Conservation (phyloP, 2,113 vertebrate species). For the human region DNA sequence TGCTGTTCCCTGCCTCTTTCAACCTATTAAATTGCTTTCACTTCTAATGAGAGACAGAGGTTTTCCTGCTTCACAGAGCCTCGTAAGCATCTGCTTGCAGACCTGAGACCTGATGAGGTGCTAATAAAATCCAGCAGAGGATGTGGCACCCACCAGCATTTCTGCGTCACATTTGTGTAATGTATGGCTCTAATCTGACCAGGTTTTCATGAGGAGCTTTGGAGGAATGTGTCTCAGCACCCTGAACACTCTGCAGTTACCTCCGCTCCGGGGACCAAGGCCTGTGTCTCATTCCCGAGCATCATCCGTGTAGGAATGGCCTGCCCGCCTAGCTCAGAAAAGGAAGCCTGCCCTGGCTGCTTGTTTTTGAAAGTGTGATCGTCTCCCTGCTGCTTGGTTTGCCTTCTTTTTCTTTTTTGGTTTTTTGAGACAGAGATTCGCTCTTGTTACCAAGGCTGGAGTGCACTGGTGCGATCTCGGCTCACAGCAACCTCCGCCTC, state of each 20-base stretch:
- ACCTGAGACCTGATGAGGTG: not conserved
- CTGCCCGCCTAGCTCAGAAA: too few species aligned
- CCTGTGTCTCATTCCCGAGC: not conserved
- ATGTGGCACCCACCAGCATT: not conserved
- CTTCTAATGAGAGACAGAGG: not conserved
- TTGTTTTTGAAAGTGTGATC: fast-evolving
- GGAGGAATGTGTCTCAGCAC: not conserved
- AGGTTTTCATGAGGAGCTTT: not conserved
- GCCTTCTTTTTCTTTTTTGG: too few species aligned
- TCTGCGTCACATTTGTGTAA: not conserved
- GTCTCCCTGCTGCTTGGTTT: fast-evolving
- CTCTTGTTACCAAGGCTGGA: too few species aligned
- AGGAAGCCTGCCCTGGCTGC: fast-evolving
- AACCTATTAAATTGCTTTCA: not conserved
- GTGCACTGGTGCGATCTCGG: too few species aligned
- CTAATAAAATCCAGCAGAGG: not conserved
- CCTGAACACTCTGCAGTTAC: too few species aligned
- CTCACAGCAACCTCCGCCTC: too few species aligned
- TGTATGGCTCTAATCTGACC: fast-evolving
- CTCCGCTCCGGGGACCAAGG: fast-evolving
- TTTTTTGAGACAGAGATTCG: fast-evolving
- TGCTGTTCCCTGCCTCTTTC: fast-evolving
- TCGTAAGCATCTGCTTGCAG: not conserved
- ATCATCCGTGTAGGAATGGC: fast-evolving
- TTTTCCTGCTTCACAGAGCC: fast-evolving